phyloP scores from a whole-genome alignment of 2,113 vertebrate species.

The Gymnarchus niloticus region DNA sequence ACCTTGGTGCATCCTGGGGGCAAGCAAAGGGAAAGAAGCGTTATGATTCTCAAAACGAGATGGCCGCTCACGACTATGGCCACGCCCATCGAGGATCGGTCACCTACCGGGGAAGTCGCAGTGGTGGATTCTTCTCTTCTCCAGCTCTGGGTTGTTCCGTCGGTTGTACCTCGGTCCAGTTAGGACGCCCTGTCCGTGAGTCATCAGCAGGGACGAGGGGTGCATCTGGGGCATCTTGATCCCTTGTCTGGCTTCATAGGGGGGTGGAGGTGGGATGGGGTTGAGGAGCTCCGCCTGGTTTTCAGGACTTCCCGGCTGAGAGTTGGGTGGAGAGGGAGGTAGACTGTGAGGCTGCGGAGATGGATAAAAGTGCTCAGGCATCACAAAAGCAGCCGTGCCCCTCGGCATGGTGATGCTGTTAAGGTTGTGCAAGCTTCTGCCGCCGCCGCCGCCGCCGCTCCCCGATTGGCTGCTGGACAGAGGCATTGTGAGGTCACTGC shows the following conservation, averaged over 20 bases:
- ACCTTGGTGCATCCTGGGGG: conserved; percentile 79
- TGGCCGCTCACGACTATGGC: too few relatives aligned
- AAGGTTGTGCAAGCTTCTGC: conserved; percentile 71
- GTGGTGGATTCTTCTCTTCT: conserved; percentile 86
- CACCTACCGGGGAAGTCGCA: conserved; percentile 74
- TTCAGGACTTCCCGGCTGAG: conserved; percentile 81
- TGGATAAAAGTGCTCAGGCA: conserved; percentile 64
- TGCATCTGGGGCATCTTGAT: conserved; percentile 61
- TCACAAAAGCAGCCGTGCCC: conserved; percentile 29
- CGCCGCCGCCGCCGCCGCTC: conserved; percentile 33
- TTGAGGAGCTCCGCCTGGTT: conserved; percentile 68
- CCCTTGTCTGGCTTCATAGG: conserved; percentile 67
- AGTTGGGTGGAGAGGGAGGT: conserved; percentile 85
- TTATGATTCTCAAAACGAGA: not conserved
- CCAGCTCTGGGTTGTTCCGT: conserved; percentile 84
- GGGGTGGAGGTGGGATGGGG: conserved; percentile 61
- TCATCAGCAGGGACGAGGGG: conserved; percentile 57
- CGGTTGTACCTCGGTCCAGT: conserved; percentile 79
- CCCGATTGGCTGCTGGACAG: conserved; percentile 53
- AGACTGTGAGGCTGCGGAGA: conserved; percentile 65
- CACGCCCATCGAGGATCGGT: too few relatives aligned
- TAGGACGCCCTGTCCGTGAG: conserved; percentile 69
- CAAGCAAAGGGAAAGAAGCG: conserved; percentile 24
- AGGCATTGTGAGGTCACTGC: conserved; percentile 61
- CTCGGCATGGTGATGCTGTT: conserved; percentile 56